Percentiles rank a stretch among this genome's conserved stretches.
These are phyloP conservation scores for Lasius fuliginosus DNA, from an alignment of 2,888 invertebrate species.

Conservation along the genomic window DNA sequence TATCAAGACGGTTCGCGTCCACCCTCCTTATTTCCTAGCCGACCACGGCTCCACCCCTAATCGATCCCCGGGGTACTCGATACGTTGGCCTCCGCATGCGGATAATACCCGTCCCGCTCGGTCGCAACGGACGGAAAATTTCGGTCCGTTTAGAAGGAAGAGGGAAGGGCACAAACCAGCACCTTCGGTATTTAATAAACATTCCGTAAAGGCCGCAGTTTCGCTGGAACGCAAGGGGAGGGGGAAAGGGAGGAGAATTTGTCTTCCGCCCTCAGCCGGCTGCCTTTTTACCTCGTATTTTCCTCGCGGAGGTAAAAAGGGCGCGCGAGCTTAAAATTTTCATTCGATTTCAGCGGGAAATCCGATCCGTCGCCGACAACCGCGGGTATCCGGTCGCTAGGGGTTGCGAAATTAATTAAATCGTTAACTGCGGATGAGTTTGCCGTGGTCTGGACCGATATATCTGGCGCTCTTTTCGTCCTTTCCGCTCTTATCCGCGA, in stretches of 20 bases:
- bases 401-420: conserved; percentile 82
- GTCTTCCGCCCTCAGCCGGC: conserved; percentile 26
- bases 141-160: conserved; percentile 56
- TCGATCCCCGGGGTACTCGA: conserved; percentile 52
- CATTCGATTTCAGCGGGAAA: conserved; percentile 71
- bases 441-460: conserved; percentile 61
- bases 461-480: conserved; percentile 50
- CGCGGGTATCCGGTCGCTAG: conserved; percentile 68
- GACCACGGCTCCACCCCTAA: conserved; percentile 30
- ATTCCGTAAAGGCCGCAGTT: conserved; percentile 74
- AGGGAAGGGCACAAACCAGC: conserved; percentile 58
- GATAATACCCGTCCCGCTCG: conserved; percentile 48
- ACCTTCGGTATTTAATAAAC: conserved; percentile 77
- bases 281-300: conserved; percentile 53
- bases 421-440: conserved; percentile 77
- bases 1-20: conserved; percentile 5
- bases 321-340: conserved; percentile 52
- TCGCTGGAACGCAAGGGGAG: conserved; percentile 56
- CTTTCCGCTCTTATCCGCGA: conserved; percentile 21
- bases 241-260: conserved; percentile 37
- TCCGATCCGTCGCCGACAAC: conserved; percentile 67
- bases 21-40: conserved; percentile 31
- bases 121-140: conserved; percentile 61
- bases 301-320: conserved; percentile 45
- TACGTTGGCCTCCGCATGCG: conserved; percentile 58